These are phyloP conservation scores for Puffinus mauretanicus DNA, from an alignment of 2,113 vertebrate species.

Conservation along the genomic window DNA sequence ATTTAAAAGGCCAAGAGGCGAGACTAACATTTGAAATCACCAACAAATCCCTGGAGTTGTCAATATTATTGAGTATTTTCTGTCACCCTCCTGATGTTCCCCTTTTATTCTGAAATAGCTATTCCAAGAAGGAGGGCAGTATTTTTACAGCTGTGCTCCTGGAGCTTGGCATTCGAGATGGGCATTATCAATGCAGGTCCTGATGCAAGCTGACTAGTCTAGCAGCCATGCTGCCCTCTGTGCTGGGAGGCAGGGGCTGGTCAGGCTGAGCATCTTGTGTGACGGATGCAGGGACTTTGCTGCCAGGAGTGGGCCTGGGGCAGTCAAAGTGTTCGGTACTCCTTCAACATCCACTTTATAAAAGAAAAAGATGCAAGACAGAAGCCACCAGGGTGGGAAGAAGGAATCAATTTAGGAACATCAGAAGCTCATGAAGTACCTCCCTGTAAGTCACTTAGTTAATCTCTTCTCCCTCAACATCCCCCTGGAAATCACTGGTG, in stretches of 20 bases:
- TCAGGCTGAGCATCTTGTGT: background rate
- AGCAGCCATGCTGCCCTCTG: background rate
- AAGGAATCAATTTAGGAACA: constrained; percentile 1
- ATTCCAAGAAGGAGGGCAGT: background rate
- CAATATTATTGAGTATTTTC: background rate
- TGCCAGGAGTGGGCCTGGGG: background rate
- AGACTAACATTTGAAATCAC: background rate
- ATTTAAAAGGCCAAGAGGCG: background rate
- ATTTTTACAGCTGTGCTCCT: background rate
- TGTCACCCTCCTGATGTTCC: background rate
- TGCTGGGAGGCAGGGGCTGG: background rate
- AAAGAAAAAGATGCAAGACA: background rate
- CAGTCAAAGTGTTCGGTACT: background rate
- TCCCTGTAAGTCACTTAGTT: background rate
- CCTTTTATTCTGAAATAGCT: constrained; percentile 7
- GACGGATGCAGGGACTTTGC: background rate
- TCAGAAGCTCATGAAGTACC: constrained; percentile 8
- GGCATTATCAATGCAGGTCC: background rate
- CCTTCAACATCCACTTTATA: background rate
- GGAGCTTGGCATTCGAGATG: background rate
- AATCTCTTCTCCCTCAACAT: background rate
- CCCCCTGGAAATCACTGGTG: background rate
- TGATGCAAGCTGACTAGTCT: background rate
- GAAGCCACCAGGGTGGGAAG: background rate
- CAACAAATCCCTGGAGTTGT: background rate